Base-by-base conservation (phyloP, 2,888 invertebrate species). In the Clivina fossor region DNA sequence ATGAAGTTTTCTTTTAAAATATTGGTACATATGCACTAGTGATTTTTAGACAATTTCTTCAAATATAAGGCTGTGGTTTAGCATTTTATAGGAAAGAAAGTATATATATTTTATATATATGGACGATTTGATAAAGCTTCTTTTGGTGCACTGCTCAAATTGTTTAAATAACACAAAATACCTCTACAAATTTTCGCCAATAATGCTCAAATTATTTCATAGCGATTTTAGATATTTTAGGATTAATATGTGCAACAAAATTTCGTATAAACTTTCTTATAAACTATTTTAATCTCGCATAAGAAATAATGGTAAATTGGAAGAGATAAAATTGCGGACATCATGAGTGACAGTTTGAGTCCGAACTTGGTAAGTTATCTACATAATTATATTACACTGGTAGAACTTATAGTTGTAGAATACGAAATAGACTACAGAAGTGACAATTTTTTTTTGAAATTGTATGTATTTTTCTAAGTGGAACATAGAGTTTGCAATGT, bases 281-380 rank as follows among this genome's bases (percentile, higher is more conserved):
- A 49, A 30, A 49, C 26, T n/a, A 38, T 38, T 49, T 28, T 28
- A 38, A 11, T 38, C 7, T 9, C 30, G 9, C 18, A 49, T 18
- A 16, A 33, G 16, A 51, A 53, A 53, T 41, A 26, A 30, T 51
- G 46, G 37, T 33, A 26, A 40, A n/a, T 50, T 41, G 19, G 41
- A 51, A 51, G 51, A 51, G 22, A 18, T n/a, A n/a, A n/a, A n/a
- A 19, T 3, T 3, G 5, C 35, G 30, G 9, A 11, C 38, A 54
- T 22, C 40, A 61, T 61, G 61, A 61, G 60, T 53, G 61, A 59
- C 57, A 49, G 49, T 18, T 18, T 60, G 19, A 60, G 62, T 44
- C 60, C 62, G 7, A 62, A 58, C 41, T 49, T 60, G 62, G 62
- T 62, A 54, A 62, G 62, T 62, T 46, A 22, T 24, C n/a, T n/a